Percentiles rank a stretch among this genome's conserved stretches.
phyloP scores from a whole-genome alignment of 2,113 vertebrate genomes.

The Campylorhamphus procurvoides region DNA sequence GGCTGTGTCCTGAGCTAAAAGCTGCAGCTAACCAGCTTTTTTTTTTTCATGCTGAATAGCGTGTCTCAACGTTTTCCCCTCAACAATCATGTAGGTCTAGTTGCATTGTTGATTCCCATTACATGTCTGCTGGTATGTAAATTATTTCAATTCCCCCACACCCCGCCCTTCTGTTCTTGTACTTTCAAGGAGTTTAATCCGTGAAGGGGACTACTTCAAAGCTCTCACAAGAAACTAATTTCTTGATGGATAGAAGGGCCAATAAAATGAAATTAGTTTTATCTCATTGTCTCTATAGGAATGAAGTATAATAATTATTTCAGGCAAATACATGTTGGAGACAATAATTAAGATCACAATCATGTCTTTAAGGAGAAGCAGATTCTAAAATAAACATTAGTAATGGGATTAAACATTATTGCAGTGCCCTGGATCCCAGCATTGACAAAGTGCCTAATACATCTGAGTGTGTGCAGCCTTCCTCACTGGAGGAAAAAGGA shows the following conservation, averaged over 20 bases:
- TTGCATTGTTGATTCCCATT: constrained; percentile 73
- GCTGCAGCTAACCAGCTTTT: constrained; percentile 44
- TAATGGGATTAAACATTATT: constrained; percentile 71
- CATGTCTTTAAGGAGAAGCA: constrained; percentile 68
- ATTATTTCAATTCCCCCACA: constrained; percentile 65
- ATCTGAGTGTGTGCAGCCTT: neutral
- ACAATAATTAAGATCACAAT: constrained; percentile 74
- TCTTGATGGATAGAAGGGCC: constrained; percentile 72
- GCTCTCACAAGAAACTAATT: constrained; percentile 70
- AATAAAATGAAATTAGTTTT: constrained; percentile 76
- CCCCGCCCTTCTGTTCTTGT: constrained; percentile 59
- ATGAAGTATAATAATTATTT: constrained; percentile 76
- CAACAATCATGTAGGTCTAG: constrained; percentile 71
- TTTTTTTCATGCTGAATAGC: constrained; percentile 42
- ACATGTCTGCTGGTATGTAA: constrained; percentile 72
- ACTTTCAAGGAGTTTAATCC: constrained; percentile 74
- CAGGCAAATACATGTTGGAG: constrained; percentile 75
- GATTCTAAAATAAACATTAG: constrained; percentile 76
- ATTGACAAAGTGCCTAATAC: constrained; percentile 29
- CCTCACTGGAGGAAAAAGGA: neutral
- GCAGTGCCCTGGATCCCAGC: neutral
- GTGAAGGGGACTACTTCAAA: constrained; percentile 75
- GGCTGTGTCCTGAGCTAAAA: constrained; percentile 60
- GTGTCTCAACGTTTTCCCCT: constrained; percentile 73
- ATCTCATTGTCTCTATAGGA: constrained; percentile 75